These are phyloP conservation scores for Noctuana brunneofusca DNA, from an alignment of 2,888 invertebrate species.

Conservation along the genomic window DNA sequence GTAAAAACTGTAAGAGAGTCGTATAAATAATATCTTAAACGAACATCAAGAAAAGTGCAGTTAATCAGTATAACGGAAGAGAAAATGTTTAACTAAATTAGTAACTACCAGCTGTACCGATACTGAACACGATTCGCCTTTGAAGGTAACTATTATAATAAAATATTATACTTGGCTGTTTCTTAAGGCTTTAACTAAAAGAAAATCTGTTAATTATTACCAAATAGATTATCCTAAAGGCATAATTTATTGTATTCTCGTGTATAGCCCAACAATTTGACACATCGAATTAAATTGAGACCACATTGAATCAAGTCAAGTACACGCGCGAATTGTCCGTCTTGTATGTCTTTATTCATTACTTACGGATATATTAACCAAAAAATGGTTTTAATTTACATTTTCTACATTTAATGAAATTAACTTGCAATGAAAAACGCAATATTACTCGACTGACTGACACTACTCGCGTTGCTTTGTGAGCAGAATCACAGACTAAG, in stretches of 20 bases:
- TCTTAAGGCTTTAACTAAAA: constrained; percentile 42
- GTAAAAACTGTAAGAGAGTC: neutral
- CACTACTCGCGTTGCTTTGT: constrained; percentile 79
- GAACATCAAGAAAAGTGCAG: constrained; percentile 5
- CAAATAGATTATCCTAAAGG: constrained; percentile 54
- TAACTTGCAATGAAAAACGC: constrained; percentile 65
- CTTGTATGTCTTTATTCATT: constrained; percentile 16
- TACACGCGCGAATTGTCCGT: neutral
- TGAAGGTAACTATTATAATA: neutral
- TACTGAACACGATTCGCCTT: constrained; percentile 30
- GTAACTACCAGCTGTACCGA: constrained; percentile 64
- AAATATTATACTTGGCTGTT: constrained; percentile 19
- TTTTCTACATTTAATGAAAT: constrained; percentile 54
- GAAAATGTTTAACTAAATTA: constrained; percentile 42
- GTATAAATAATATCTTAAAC: neutral
- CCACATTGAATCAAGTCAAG: constrained; percentile 9
- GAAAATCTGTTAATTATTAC: constrained; percentile 45
- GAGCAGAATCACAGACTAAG: no score
- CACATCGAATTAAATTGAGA: constrained; percentile 57
- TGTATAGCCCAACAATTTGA: constrained; percentile 67
- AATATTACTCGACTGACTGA: constrained; percentile 65
- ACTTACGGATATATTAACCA: constrained; percentile 47
- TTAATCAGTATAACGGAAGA: constrained; percentile 47
- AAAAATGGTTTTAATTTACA: constrained; percentile 47
- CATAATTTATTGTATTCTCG: constrained; percentile 63